Base-by-base conservation (phyloP, 2,797 vertebrate species). In the Diplodus sargus region DNA sequence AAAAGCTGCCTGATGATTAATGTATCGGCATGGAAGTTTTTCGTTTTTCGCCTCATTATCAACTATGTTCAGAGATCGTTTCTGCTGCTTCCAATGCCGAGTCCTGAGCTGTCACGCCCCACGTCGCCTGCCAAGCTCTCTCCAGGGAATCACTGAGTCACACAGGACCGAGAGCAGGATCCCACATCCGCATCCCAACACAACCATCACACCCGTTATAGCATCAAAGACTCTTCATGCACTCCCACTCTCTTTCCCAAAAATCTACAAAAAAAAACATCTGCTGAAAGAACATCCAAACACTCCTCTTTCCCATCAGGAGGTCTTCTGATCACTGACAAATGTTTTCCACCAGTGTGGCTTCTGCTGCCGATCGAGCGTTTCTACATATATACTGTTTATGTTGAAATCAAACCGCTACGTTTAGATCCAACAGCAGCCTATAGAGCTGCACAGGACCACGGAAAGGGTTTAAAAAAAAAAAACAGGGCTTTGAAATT, bases 81-180 rank as follows among this genome's bases (percentile, higher is more conserved):
- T 58, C 43, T 49, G 3, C 23, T 16, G 3, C 56, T 42, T 56
- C 23, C 47, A 20, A 2, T 5, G 54, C 4, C 7, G 58, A 51
- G 48, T 57, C 0, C 15, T 16, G 61, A 64, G 47, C 57, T 52
- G 65, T 45, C 67, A 23, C 64, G 39, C 83, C 81, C 82, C 73
- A 16, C 18, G 39, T 42, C 58, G 63, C 62, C 65, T 60, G 59
- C 39, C 74, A 71, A 9, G 20, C 60, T 70, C 88, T 76, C 81
- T 63, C 78, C 34, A 64, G 75, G 93, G 85, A 92, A 89, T 68
- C 74, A 79, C 67, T 93, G 94, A 95, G 89, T 95, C 93, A 95
- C 85, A 82, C 65, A 45, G 72, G 78, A 83, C 1, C 57, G 70
- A 69, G 56, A 67, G 2, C 74, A 76, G 47, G 9, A 72, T 83